Base-by-base conservation (phyloP, 2,888 invertebrate genomes). In the Dyspetes luteomarginatus region DNA sequence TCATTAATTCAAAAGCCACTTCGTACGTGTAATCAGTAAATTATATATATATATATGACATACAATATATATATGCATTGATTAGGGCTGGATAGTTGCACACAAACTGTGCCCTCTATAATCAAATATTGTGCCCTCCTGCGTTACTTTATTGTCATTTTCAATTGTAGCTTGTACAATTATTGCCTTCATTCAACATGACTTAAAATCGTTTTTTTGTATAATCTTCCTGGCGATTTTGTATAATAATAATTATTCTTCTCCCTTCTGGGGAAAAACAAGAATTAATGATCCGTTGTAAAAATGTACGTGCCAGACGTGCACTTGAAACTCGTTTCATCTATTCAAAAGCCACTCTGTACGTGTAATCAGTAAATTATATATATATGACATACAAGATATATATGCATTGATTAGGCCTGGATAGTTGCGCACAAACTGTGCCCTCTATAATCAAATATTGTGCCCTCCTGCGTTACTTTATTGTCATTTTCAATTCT, bases 391-490 rank as follows among this genome's bases (percentile, higher is more conserved):
- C 12, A 36, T 12, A 36, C 3, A 36, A 12, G 12, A 36, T 36
- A 12, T 36, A 12, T 36, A 36, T 12, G 12, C 0, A 36, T 36
- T 36, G 36, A 12, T 36, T 48, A 22, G 22, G 19, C 7, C 22
- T 28, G 41, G 12, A 56, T 50, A 24, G 50, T 58, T 65, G 74
- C 26, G 4, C 12, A 26, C 19, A 56, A 68, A 41, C 26, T 30
- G 36, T 2, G 41, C 26, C 5, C n/a, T 30, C 50, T 69, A 68
- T 79, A 75, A 79, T 69, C 69, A 74, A 43, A 28, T 24, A 9
- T 15, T 12, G 9, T 28, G 48, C 30, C 68, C 62, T 64, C n/a
- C n/a, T 19, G 17, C 30, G 15, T 58, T 52, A 52, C 15, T 30
- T 58, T 24, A 19, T 62, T 15, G 36, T 24, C n/a, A 52, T 64